Conservation (phyloP, 92 coral and sea anemone species). For the Isaurus tuberculatus region DNA sequence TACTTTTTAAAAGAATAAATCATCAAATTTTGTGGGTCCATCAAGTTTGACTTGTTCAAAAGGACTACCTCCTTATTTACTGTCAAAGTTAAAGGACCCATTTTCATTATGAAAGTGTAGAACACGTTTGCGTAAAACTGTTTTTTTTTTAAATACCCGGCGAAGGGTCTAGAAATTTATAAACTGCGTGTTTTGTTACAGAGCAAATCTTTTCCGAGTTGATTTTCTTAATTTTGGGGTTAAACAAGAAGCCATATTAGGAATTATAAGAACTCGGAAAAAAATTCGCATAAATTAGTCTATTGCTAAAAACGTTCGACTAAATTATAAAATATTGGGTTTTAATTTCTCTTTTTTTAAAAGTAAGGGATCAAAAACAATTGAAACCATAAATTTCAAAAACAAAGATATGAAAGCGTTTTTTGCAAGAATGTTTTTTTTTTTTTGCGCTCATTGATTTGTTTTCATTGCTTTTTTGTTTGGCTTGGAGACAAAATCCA, state of each 20-base stretch:
- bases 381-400: neutral
- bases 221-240: neutral
- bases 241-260: neutral
- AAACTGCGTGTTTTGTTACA: neutral
- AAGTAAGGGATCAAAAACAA: neutral
- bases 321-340: constrained; percentile 1
- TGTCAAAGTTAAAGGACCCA: neutral
- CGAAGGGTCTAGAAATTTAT: neutral
- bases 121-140: neutral
- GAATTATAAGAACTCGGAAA: neutral
- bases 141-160: neutral
- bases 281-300: constrained; percentile 14
- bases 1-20: neutral
- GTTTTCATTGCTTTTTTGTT: neutral
- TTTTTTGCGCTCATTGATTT: neutral
- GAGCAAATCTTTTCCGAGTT: too few species aligned
- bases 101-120: neutral
- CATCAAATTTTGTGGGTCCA: neutral
- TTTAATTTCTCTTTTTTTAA: neutral
- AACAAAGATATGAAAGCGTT: neutral
- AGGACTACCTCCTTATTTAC: neutral
- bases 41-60: neutral
- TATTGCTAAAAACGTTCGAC: neutral
- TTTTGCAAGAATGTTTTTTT: neutral
- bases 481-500: neutral